Conservation (phyloP, 2,113 vertebrate species). For the Pangasianodon hypophthalmus region DNA sequence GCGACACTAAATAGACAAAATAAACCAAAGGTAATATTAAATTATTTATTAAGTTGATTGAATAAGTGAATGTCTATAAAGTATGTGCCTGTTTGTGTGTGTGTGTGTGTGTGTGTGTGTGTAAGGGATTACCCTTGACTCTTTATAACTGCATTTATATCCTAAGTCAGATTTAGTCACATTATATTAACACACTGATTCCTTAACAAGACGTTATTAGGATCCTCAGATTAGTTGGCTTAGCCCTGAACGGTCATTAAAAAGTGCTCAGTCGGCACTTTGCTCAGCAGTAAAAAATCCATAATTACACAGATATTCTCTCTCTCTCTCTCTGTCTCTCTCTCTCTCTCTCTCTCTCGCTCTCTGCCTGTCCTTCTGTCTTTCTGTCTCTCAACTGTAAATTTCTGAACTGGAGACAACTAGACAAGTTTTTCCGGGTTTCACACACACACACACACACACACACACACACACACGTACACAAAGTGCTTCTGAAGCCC, state of each 20-base stretch:
- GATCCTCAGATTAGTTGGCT: slow-evolving; percentile 48
- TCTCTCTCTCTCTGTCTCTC: not conserved
- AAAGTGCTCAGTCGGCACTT: slow-evolving; percentile 55
- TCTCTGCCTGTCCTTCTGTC: too few species aligned
- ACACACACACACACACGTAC: not conserved
- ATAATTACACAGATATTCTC: slow-evolving; percentile 21
- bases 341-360: slow-evolving; percentile 4
- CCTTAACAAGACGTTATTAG: slow-evolving; percentile 47
- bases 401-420: not conserved
- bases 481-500: not conserved
- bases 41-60: not conserved
- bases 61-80: not conserved
- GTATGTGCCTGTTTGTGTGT: slow-evolving; percentile 15
- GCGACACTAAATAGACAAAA: not conserved
- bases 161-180: slow-evolving; percentile 52
- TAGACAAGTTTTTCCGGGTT: not conserved
- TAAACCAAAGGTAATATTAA: not conserved
- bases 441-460: not conserved
- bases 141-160: slow-evolving; percentile 39
- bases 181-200: slow-evolving; percentile 53
- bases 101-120: slow-evolving; percentile 25
- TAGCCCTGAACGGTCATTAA: slow-evolving; percentile 48
- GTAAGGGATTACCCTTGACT: slow-evolving; percentile 43
- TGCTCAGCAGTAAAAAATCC: slow-evolving; percentile 32
- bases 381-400: not conserved